Evolutionary conservation across 2,888 invertebrate species (phyloP).

Genomic region (Chrysopilus asiliformis): DNA sequence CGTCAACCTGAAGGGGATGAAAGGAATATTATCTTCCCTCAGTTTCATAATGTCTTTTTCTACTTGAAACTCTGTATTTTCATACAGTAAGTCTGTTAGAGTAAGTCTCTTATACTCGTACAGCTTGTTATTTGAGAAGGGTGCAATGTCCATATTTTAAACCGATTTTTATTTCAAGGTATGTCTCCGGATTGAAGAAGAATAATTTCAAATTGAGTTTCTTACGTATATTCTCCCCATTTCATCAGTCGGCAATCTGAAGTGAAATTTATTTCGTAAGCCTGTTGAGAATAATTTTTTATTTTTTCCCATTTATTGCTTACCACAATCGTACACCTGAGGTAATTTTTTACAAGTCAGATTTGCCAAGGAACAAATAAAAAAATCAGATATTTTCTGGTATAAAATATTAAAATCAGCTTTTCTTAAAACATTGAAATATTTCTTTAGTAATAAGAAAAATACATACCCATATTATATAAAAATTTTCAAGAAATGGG

Average conservation of each 20-base stretch:
- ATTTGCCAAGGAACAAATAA: too few relatives aligned
- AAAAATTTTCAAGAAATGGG: too few relatives aligned
- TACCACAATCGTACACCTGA: background rate
- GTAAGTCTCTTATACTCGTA: too few relatives aligned
- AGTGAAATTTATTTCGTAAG: background rate
- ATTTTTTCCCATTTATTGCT: background rate
- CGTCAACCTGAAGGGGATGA: background rate
- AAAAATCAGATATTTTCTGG: too few relatives aligned
- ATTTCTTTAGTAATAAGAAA: too few relatives aligned
- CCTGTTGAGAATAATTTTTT: background rate
- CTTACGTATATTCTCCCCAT: too few relatives aligned
- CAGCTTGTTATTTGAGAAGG: conserved; percentile 2
- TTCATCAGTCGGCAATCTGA: too few relatives aligned
- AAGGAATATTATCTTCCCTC: background rate
- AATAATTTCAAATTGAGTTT: background rate
- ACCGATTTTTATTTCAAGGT: conserved; percentile 5
- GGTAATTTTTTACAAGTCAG: background rate
- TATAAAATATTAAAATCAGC: too few relatives aligned
- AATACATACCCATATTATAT: too few relatives aligned
- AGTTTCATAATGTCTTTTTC: background rate
- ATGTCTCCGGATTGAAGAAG: background rate
- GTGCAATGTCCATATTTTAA: conserved; percentile 4
- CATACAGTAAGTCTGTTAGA: too few relatives aligned
- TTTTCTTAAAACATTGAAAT: too few relatives aligned
- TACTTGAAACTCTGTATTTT: too few relatives aligned